Conservation (phyloP, 2,797 vertebrate genomes). For the Acanthornis magna region DNA sequence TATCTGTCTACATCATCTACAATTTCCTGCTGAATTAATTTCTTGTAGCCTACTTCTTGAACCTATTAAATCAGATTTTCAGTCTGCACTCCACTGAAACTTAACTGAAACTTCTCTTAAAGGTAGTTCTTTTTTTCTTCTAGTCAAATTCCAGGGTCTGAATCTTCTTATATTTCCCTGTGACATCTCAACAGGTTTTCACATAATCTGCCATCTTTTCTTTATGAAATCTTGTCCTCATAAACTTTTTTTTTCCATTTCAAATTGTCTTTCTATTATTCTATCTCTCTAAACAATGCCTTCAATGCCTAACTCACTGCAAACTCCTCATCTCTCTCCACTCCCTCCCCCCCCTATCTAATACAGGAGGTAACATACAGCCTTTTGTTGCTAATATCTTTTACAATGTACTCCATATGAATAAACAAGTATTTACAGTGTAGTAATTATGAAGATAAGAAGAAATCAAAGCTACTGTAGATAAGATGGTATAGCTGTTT, state of each 20-base stretch:
- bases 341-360: background rate
- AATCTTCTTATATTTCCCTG: background rate
- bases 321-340: background rate
- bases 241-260: background rate
- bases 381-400: background rate
- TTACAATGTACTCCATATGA: background rate
- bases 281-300: background rate
- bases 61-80: slow-evolving; percentile 18
- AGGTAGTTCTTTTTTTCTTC: background rate
- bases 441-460: background rate
- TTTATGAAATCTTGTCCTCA: background rate
- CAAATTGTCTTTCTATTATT: background rate
- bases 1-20: slow-evolving; percentile 41
- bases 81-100: slow-evolving; percentile 1
- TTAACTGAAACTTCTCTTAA: slow-evolving; percentile 2
- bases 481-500: background rate
- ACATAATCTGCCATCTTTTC: background rate
- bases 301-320: background rate
- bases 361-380: background rate
- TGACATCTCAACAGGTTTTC: background rate
- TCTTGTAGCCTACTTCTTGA: slow-evolving; percentile 24
- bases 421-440: background rate
- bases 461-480: background rate
- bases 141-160: background rate
- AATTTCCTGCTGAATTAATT: slow-evolving; percentile 50